Evolutionary conservation across 2,888 invertebrate genomes (phyloP), one percentile per base, ranked within the genome.

Genomic region (Sycophila texana): DNA sequence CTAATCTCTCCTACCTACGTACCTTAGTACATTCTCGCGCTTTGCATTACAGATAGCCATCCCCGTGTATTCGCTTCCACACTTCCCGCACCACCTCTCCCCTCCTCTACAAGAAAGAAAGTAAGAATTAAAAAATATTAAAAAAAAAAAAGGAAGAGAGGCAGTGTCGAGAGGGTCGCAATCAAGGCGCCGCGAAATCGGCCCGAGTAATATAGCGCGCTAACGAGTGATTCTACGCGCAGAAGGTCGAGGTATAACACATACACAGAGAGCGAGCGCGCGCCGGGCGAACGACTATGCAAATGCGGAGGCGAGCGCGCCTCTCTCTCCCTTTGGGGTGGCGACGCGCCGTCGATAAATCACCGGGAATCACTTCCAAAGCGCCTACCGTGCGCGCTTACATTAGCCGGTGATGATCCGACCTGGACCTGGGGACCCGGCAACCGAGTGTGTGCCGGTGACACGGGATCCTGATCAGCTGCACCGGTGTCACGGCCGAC

Each of bases 301-400:
- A 85, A 85, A 87, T 85, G 80, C 55, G n/a, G 61, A 30, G 67
- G 75, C 74, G 76, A 63, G 55, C 76, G 75, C 66, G 75, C 55
- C 77, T 73, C n/a, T 73, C n/a, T 66, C 47, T 58, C 71, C 60
- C 79, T 85, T 79, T 82, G 79, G 85, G 84, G 84, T 81, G 83
- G 84, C 82, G 80, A 83, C 79, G 85, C 83, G 79, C 83, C 80
- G 85, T 85, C 86, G 85, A 87, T 87, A 87, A 87, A 87, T 87
- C 87, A 87, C 83, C 73, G 82, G 80, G 85, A 86, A 87, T 87
- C 85, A 85, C 84, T 85, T 82, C 83, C 82, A 86, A 85, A 85
- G 84, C 80, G 74, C 77, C 80, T 77, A 81, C 77, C 77, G 74
- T 81, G 61, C 53, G 82, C 81, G 83, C 83, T 83, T 71, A 74